Evolutionary conservation across 2,797 vertebrate species (phyloP).

Genomic region (Enteromius fasciolatus): DNA sequence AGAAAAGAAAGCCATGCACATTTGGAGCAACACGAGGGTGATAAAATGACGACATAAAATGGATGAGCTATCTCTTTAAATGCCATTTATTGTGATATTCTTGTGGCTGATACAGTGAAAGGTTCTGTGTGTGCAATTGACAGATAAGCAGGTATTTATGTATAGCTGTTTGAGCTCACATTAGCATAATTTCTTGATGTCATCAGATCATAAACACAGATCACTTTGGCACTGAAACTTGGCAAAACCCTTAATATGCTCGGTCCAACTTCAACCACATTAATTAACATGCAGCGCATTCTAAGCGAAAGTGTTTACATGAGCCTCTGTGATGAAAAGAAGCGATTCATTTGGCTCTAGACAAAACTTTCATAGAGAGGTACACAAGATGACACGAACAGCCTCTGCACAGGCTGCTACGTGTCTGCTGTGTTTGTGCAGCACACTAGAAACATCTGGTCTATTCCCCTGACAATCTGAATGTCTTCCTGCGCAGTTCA

Average conservation of each 20-base stretch:
- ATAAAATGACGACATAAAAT: not conserved
- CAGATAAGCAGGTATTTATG: slow-evolving; percentile 27
- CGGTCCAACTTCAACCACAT: slow-evolving; percentile 1
- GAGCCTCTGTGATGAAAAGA: slow-evolving; percentile 34
- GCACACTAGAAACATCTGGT: slow-evolving; percentile 62
- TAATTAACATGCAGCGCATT: slow-evolving; percentile 12
- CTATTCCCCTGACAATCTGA: slow-evolving; percentile 52
- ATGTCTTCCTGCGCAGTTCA: slow-evolving; percentile 50
- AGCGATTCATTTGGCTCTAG: slow-evolving; percentile 4
- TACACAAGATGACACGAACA: slow-evolving; percentile 23
- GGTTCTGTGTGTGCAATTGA: not conserved
- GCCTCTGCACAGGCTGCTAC: slow-evolving; percentile 38
- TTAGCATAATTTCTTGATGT: slow-evolving; percentile 37
- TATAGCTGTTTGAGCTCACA: slow-evolving; percentile 4
- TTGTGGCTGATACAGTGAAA: not conserved
- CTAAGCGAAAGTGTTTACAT: slow-evolving; percentile 2
- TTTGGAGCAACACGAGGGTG: not conserved
- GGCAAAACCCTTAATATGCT: slow-evolving; percentile 12
- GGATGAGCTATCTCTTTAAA: not conserved
- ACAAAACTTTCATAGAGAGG: slow-evolving; percentile 11
- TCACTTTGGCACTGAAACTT: slow-evolving; percentile 16
- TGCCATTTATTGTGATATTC: not conserved
- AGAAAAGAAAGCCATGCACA: not conserved
- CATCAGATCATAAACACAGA: slow-evolving; percentile 26
- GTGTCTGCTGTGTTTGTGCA: slow-evolving; percentile 36